Evolutionary conservation across 2,113 vertebrate species (phyloP), one percentile per base, ranked within the genome.

Genomic region (Anthoscopus minutus): DNA sequence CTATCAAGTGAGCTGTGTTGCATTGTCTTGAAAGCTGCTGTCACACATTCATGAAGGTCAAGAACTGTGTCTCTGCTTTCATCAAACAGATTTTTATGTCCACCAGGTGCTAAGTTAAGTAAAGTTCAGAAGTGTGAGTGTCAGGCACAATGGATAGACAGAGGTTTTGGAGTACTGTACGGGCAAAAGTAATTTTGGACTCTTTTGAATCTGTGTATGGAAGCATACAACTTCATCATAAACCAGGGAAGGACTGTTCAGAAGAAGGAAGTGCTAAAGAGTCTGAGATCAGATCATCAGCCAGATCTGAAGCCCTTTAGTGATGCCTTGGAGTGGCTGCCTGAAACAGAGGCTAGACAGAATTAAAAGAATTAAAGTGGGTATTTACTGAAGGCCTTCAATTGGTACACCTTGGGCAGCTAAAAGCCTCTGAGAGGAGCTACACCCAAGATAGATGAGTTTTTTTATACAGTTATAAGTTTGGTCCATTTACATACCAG

Each of bases 71-170:
- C n/a, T 95, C 93, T 95, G 9, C 73, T 65, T 77, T 91, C 62
- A 89, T 94, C 81, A 85, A 95, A 92, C 50, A 82, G 35, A 93
- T 53, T 94, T 18, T 44, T 94, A 94, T 85, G 70, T 80, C 86
- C 88, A 96, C 61, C 66, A 83, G 89, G 92, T 91, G 71, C 77
- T 90, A 67, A 92, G 76, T 92, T 93, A 88, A 97, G 89, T 90
- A 94, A 97, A 97, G 88, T 97, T 97, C 93, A 97, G 58, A 86
- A 86, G 37, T 66, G 37, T 94, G 91, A 90, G 35, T 50, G 48
- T 44, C 88, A 95, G 88, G 61, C 94, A 88, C 57, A 42, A 51
- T 40, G 35, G 89, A 76, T 65, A 73, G 67, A 86, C 22, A 50
- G 62, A 79, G 51, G 65, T 94, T 93, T 70, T 96, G 37, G 31